Evolutionary conservation across 1,140 invertebrate species (phyloP).

Genomic region (Triops longicaudatus): DNA sequence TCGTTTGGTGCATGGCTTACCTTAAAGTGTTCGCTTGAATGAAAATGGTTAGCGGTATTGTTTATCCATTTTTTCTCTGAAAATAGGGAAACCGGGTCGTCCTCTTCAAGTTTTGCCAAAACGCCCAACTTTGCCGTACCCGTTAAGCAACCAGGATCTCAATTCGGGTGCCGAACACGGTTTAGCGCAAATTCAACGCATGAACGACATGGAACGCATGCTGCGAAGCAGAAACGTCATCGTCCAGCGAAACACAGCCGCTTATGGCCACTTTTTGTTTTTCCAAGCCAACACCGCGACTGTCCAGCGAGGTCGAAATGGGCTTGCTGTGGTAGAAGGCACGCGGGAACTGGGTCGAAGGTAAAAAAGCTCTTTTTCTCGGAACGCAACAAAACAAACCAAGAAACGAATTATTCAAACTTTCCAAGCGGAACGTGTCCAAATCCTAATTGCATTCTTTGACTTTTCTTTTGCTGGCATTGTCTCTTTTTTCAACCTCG

Average conservation of each 20-base stretch:
- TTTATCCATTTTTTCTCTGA: background rate
- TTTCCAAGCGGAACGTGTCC: background rate
- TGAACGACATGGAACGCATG: constrained; percentile 25
- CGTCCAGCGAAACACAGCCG: constrained; percentile 20
- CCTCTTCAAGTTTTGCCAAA: constrained; percentile 1
- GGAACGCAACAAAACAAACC: background rate
- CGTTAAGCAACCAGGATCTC: constrained; percentile 21
- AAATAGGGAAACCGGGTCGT: background rate
- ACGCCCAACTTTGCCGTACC: background rate
- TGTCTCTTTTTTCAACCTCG: background rate
- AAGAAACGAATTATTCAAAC: background rate
- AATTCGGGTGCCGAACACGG: constrained; percentile 27
- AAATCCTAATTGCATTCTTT: background rate
- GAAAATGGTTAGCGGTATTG: background rate
- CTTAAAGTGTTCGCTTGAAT: background rate
- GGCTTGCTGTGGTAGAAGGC: constrained; percentile 24
- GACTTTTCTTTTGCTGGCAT: background rate
- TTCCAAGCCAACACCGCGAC: constrained; percentile 26
- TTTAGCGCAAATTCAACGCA: constrained; percentile 19
- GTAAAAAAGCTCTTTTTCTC: constrained; percentile 16
- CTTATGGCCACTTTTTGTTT: constrained; percentile 27
- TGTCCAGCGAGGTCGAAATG: constrained; percentile 16
- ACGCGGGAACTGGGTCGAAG: constrained; percentile 28
- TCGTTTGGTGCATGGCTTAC: too few species aligned
- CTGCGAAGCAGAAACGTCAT: constrained; percentile 16